Base-by-base conservation (phyloP, 2,888 invertebrate genomes). In the Drosophila paranaensis region DNA sequence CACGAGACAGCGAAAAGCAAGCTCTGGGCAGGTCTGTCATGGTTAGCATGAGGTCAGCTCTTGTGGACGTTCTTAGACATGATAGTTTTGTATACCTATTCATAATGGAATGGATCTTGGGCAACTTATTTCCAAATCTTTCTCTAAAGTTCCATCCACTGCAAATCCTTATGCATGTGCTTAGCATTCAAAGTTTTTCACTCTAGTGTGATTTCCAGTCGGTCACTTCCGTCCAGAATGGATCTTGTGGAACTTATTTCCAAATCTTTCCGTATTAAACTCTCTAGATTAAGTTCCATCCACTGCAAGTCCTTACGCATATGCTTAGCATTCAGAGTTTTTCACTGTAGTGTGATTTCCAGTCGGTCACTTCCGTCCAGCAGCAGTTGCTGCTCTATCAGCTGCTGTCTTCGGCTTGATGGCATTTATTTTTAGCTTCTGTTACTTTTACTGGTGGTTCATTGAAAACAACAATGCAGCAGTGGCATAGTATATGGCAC, bases 401-500 rank as follows among this genome's bases (percentile, higher is more conserved):
- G n/a, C 42, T 39, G 70, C 48, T 58, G 57, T 37, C 60, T 40
- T 71, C 33, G 56, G 40, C 50, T 58, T 57, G 53, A 16, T 61
- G 50, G 48, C 66, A 53, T 76, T 75, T 75, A 76, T 75, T 76
- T 75, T 75, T 76, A 75, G 74, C 30, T 45, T 30, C 40, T 42
- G 63, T 60, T 58, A 43, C 54, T 60, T 60, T 56, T 65, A 55
- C 46, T 60, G 76, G 27, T 60, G 64, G 50, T 63, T 63, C 56
- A 74, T 68, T 60, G 69, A 64, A 57, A 74, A 43, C 58, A 64
- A 74, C 75, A 75, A 76, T 65, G 65, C 55, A 54, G 56, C 53
- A 30, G 54, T 27, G n/a, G 39, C 45, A 25, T 27, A 10, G 50
- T 58, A 61, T 61, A n/a, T 55, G 61, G 60, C 75, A 74, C 79